A percentile compares a stretch with the other conserved stretches of the same genome.
phyloP scores from a whole-genome alignment of 2,113 vertebrate genomes.

The Barbus barbus region DNA sequence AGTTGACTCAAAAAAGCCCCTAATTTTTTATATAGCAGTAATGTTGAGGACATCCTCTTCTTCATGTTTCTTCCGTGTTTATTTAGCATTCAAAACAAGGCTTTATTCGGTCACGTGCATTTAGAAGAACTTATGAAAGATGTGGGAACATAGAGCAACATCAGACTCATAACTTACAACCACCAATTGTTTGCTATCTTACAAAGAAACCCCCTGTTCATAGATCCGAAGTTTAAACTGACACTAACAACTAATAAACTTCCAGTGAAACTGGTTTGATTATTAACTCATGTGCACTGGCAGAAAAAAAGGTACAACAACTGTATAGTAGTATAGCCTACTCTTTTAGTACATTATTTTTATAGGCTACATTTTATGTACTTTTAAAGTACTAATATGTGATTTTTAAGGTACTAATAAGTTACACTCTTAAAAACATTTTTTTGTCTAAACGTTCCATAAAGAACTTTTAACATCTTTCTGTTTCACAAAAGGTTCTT shows the following conservation, averaged over 20 bases:
- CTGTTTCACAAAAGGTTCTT: too few species aligned
- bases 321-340: too few species aligned
- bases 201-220: neutral
- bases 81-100: neutral
- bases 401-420: too few species aligned
- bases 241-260: neutral
- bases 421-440: too few species aligned
- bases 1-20: neutral
- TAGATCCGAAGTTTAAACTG: neutral
- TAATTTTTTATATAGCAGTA: neutral
- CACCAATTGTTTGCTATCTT: neutral
- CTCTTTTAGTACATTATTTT: too few species aligned
- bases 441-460: too few species aligned
- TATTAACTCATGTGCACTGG: neutral
- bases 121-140: too few species aligned
- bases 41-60: neutral
- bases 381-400: too few species aligned
- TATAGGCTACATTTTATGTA: too few species aligned
- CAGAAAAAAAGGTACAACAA: neutral
- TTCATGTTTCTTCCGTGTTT: neutral
- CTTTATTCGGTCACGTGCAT: too few species aligned
- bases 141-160: too few species aligned
- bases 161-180: neutral
- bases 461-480: too few species aligned
- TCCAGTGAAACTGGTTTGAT: neutral